Evolutionary conservation across 37 sponge, comb jelly and placozoan species (phyloP), one percentile per base, ranked within the genome.

Genomic region (Halichondria panicea): DNA sequence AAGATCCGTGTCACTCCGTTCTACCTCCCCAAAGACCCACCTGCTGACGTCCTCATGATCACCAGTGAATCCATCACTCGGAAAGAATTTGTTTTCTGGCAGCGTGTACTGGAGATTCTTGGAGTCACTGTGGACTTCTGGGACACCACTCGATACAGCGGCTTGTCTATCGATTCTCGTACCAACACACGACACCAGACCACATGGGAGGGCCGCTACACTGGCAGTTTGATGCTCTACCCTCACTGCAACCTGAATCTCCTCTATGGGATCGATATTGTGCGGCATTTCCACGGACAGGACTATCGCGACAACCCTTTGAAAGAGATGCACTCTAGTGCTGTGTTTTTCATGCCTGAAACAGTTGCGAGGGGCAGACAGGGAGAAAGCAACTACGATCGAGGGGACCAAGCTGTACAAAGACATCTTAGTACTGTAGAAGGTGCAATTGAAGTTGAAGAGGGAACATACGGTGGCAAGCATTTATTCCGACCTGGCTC

Each of bases 41-140:
- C 78, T 32, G 86, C 86, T 18, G 89, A 93, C 35, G 55, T 88
- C 7, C 74, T 93, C 42, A 79, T 88, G 81, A 63, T 93, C 37
- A 93, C 89, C 1, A 38, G 68, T 53, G 56, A 87, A 21, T 15
- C 27, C 28, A 88, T 93, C 42, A 68, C 65, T 7, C 42, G 88
- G 55, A 83, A 84, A 27, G 88, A 92, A 67, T 92, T 87, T 68
- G 70, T 83, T n/a, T 87, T 85, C 37, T 92, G 92, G 92, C 84
- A 92, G 71, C 52, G 76, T 33, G 64, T 92, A 25, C 66, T 92
- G 37, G 76, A 87, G 75, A 57, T 55, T 19, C 6, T 87, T 39
- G 48, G 37, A n/a, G 83, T 79, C 32, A 72, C 48, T n/a, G 92
- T 91, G 19, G 83, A 85, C 54, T 91, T 91, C 66, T 91, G 92